Evolutionary conservation across 2,113 vertebrate species (phyloP).

Genomic region (Eurystomus gularis): DNA sequence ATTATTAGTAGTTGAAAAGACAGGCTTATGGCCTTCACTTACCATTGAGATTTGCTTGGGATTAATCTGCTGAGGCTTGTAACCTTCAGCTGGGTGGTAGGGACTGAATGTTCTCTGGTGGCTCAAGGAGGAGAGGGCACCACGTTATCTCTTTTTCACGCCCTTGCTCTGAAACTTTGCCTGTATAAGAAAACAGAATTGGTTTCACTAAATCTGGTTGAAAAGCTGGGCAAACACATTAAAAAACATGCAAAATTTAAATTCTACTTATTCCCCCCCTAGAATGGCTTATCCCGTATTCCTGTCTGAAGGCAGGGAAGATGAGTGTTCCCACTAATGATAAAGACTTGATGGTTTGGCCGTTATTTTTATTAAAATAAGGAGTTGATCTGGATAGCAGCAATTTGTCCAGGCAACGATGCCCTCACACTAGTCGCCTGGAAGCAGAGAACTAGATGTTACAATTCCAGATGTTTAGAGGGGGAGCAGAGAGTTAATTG

Average conservation of each 20-base stretch:
- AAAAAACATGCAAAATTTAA: neutral
- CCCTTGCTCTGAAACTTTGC: neutral
- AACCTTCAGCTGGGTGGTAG: neutral
- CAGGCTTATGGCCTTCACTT: neutral
- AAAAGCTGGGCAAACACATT: neutral
- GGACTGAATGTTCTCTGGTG: accelerated
- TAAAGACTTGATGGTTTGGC: neutral
- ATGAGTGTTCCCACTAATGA: neutral
- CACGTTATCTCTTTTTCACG: neutral
- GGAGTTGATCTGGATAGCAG: neutral
- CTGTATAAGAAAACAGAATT: neutral
- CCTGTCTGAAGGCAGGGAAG: neutral
- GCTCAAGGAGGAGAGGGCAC: neutral
- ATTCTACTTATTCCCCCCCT: neutral
- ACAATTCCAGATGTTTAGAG: neutral
- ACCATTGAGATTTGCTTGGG: neutral
- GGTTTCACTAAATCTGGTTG: neutral
- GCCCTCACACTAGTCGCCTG: neutral
- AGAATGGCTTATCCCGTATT: neutral
- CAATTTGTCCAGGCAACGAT: neutral
- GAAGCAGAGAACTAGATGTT: neutral
- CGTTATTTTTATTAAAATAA: neutral
- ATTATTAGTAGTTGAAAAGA: neutral
- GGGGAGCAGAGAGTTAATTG: conserved; percentile 3
- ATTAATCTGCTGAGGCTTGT: neutral